Evolutionary conservation across 37 sponge, comb jelly and placozoan species (phyloP).

Genomic region (Amphimedon queenslandica): DNA sequence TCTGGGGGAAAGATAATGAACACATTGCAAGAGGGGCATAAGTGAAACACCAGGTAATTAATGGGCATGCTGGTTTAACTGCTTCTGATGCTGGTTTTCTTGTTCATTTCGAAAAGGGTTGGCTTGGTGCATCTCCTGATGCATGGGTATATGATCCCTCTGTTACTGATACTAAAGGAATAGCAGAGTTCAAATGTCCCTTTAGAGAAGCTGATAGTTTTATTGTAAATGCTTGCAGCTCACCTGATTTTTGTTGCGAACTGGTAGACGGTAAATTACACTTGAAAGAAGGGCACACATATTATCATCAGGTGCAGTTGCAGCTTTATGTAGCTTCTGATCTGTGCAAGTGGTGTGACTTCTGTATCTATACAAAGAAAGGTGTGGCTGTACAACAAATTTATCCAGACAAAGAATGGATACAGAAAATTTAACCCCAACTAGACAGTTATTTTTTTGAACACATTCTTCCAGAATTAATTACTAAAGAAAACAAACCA

Average conservation of each 20-base stretch:
- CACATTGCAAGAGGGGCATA: background rate
- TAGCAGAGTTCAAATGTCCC: background rate
- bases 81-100: background rate
- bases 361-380: conserved; percentile 2
- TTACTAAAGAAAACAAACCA: background rate
- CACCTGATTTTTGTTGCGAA: background rate
- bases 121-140: conserved; percentile 15
- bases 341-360: background rate
- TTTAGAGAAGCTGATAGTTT: background rate
- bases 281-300: background rate
- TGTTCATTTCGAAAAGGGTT: background rate
- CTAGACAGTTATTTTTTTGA: background rate
- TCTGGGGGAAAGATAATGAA: conserved; percentile 7
- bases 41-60: background rate
- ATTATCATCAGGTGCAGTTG: background rate
- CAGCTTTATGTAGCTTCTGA: conserved; percentile 4
- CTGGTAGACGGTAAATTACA: background rate
- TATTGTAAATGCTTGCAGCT: background rate
- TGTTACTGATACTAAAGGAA: background rate
- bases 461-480: conserved; percentile 1
- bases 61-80: background rate
- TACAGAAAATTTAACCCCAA: background rate
- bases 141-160: conserved; percentile 5
- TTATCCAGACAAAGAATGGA: background rate
- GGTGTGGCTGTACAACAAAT: background rate